phyloP scores from a whole-genome alignment of 2,888 invertebrate species.

The Luperina nickerlii region DNA sequence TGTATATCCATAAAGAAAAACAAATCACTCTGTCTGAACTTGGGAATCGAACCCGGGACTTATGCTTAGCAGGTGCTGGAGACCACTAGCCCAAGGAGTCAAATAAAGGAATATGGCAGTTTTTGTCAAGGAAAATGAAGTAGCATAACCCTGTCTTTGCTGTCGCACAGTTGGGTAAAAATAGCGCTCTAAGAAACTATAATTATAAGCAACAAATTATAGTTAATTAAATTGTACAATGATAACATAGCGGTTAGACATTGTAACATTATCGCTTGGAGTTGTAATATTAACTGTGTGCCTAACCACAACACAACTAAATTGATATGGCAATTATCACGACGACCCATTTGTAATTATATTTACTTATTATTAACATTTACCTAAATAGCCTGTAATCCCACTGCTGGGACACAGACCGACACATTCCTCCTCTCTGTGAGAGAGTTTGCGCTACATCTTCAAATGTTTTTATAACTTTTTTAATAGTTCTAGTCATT shows the following conservation, averaged over 20 bases:
- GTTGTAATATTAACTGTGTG: slow-evolving; percentile 28
- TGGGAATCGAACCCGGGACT: not conserved
- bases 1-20: not conserved
- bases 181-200: no score
- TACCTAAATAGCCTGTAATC: not conserved
- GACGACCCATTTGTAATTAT: slow-evolving; percentile 9
- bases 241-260: slow-evolving; percentile 35
- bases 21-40: not conserved
- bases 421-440: no score
- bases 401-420: no score
- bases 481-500: no score
- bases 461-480: no score
- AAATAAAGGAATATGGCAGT: not conserved
- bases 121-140: not conserved
- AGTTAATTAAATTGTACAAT: slow-evolving; percentile 19
- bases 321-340: slow-evolving; percentile 4
- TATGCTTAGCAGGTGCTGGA: not conserved
- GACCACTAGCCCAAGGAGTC: not conserved
- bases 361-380: not conserved
- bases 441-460: no score
- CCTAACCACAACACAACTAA: slow-evolving; percentile 13
- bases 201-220: no score
- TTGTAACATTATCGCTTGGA: slow-evolving; percentile 20
- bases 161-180: not conserved
- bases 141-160: not conserved